phyloP scores from a whole-genome alignment of 1,140 invertebrate species.

The Philopotamus ludificatus region DNA sequence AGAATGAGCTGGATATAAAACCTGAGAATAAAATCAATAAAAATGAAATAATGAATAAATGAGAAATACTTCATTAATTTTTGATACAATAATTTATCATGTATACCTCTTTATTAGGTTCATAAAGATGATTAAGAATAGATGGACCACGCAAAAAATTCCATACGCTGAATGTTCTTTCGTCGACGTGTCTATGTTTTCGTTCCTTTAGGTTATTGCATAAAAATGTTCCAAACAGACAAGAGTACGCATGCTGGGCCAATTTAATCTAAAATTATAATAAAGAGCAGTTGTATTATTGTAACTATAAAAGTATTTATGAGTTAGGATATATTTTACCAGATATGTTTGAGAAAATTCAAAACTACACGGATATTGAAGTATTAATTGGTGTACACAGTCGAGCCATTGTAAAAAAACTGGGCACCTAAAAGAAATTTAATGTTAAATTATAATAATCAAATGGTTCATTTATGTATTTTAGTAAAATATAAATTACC shows the following conservation, averaged over 20 bases:
- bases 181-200: constrained; percentile 62
- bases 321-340: constrained; percentile 57
- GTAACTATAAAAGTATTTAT: constrained; percentile 2
- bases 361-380: constrained; percentile 90
- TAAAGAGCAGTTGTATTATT: constrained; percentile 2
- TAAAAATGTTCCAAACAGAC: constrained; percentile 95
- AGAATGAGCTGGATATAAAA: constrained; percentile 83
- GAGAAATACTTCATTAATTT: neutral
- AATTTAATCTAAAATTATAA: constrained; percentile 78
- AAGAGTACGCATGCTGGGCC: constrained; percentile 92
- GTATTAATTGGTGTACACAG: constrained; percentile 88
- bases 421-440: constrained; percentile 64
- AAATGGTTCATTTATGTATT: constrained; percentile 6
- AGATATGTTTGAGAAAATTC: constrained; percentile 93
- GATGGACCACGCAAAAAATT: constrained; percentile 73
- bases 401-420: constrained; percentile 98
- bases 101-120: constrained; percentile 54
- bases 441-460: neutral
- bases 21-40: constrained; percentile 54
- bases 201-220: constrained; percentile 86
- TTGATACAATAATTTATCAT: neutral
- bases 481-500: constrained; percentile 43
- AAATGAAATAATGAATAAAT: neutral
- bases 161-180: constrained; percentile 86
- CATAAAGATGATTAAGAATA: constrained; percentile 87